Percentiles rank a stretch among this genome's conserved stretches.
Evolutionary conservation across 2,888 invertebrate species (phyloP).

Genomic region (Sclerodermus sp.): DNA sequence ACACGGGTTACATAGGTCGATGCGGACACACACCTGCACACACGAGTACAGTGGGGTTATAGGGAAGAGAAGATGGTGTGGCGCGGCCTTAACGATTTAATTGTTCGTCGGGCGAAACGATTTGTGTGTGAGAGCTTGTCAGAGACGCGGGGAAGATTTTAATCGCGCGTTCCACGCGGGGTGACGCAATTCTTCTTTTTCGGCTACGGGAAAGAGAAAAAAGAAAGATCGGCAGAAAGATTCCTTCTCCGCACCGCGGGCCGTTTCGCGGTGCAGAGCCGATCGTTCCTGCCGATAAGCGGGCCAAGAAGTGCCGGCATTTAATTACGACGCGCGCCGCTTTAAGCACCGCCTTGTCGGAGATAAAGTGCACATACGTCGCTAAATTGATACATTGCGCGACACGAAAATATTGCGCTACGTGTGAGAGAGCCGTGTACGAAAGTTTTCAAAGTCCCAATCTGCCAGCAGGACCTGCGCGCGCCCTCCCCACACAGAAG

Average conservation of each 20-base stretch:
- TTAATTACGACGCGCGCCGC: conserved; percentile 30
- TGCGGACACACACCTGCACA: no score
- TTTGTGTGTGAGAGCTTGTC: neutral
- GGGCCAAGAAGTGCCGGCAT: conserved; percentile 27
- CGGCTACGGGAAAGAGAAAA: neutral
- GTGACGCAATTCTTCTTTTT: conserved; percentile 13
- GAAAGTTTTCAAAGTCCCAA: conserved; percentile 7
- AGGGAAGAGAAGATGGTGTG: no score
- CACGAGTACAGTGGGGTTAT: no score
- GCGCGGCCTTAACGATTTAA: neutral
- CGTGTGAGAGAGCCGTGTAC: conserved; percentile 11
- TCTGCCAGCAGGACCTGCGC: neutral
- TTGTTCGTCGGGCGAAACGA: neutral
- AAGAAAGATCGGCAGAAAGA: neutral
- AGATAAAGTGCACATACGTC: conserved; percentile 24
- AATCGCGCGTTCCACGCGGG: no score
- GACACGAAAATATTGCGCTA: conserved; percentile 19
- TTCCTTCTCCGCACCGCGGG: neutral
- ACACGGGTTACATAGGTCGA: no score
- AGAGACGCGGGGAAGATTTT: neutral
- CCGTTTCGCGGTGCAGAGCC: conserved; percentile 4
- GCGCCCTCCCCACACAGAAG: neutral
- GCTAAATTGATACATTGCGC: conserved; percentile 23
- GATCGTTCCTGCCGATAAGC: conserved; percentile 26
- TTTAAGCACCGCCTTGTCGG: conserved; percentile 24